phyloP scores from a whole-genome alignment of 2,113 vertebrate species.

The Galeopterus variegatus region DNA sequence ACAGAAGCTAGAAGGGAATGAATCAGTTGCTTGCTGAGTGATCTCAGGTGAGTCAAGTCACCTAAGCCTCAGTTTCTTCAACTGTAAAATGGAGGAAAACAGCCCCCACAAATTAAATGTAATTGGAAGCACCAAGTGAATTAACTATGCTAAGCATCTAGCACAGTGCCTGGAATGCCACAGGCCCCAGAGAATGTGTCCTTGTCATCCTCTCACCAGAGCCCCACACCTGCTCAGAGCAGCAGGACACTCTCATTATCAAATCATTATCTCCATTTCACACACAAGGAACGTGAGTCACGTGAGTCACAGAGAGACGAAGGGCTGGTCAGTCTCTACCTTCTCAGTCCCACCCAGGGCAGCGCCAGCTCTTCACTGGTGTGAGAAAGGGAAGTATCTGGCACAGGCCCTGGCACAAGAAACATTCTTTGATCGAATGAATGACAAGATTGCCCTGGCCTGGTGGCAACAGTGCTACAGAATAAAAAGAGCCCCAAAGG shows the following conservation, averaged over 20 bases:
- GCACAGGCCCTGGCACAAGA: background rate
- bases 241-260: background rate
- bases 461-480: background rate
- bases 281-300: background rate
- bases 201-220: background rate
- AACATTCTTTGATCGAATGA: background rate
- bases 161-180: background rate
- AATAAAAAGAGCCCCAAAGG: background rate
- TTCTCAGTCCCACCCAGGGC: background rate
- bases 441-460: background rate
- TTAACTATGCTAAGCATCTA: background rate
- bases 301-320: background rate
- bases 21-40: background rate
- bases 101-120: background rate
- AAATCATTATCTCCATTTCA: background rate
- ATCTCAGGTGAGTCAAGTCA: background rate
- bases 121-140: background rate
- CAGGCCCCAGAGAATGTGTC: background rate
- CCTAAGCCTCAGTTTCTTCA: background rate
- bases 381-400: no score
- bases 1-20: no score
- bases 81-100: background rate
- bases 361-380: accelerated
- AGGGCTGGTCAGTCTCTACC: background rate
- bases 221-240: background rate